phyloP scores from a whole-genome alignment of 2,888 invertebrate genomes.

The Mylabris sibirica region DNA sequence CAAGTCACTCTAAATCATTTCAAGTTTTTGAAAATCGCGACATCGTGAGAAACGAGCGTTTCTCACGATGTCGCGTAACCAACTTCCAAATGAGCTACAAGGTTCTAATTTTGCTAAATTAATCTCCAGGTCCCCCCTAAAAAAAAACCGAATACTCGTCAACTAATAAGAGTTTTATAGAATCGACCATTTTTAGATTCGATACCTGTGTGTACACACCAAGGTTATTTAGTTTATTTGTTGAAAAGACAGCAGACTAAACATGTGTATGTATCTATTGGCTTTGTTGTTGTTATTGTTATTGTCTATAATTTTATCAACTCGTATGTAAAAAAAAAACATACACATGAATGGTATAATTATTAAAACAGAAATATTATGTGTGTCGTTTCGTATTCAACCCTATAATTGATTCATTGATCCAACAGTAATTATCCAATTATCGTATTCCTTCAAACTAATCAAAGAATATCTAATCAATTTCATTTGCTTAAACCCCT shows the following conservation, averaged over 20 bases:
- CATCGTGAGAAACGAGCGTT: too few species aligned
- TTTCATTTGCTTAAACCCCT: constrained; percentile 13
- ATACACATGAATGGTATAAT: background rate
- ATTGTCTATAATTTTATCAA: constrained; percentile 11
- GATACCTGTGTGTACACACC: constrained; percentile 7
- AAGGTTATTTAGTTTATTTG: constrained; percentile 18
- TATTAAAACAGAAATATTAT: constrained; percentile 1
- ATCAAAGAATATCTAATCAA: background rate
- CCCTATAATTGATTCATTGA: background rate
- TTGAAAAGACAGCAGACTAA: constrained; percentile 2
- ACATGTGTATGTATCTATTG: background rate
- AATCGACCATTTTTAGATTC: too few species aligned
- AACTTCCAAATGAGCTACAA: too few species aligned
- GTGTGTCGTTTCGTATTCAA: background rate
- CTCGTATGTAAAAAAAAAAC: constrained; percentile 1
- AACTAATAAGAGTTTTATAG: too few species aligned
- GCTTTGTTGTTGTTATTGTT: background rate
- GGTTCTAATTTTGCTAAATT: too few species aligned
- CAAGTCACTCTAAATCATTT: too few species aligned
- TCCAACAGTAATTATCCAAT: background rate
- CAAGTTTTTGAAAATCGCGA: too few species aligned
- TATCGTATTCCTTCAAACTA: background rate
- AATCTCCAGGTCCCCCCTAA: too few species aligned
- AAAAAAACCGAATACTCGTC: too few species aligned
- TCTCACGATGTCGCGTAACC: too few species aligned